Conservation (phyloP, 2,797 vertebrate species). For the Champsocephalus gunnari region DNA sequence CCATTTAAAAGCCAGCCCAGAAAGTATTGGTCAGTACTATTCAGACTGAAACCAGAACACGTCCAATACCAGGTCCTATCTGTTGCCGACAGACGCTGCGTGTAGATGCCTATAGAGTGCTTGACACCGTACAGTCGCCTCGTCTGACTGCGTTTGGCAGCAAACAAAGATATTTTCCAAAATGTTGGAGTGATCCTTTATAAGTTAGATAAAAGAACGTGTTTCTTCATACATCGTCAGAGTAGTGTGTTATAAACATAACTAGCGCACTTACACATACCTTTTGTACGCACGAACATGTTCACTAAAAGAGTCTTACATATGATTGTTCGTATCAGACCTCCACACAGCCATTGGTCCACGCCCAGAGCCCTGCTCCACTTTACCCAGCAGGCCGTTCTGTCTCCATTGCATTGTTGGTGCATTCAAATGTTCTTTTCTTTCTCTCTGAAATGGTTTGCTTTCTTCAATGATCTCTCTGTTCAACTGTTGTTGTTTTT, state of each 20-base stretch:
- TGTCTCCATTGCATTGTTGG: conserved; percentile 76
- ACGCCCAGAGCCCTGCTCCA: conserved; percentile 65
- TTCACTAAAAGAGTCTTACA: not conserved
- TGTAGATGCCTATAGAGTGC: too few relatives aligned
- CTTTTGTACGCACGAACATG: not conserved
- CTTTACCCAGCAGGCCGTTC: conserved; percentile 70
- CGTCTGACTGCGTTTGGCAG: not conserved
- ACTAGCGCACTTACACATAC: not conserved
- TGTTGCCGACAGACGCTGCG: too few relatives aligned
- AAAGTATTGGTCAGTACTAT: too few relatives aligned
- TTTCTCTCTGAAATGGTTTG: conserved; percentile 77
- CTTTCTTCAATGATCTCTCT: conserved; percentile 81
- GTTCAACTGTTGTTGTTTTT: conserved; percentile 79
- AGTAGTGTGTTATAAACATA: not conserved
- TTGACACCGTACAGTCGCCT: not conserved
- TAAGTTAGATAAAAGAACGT: not conserved
- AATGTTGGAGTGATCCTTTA: conserved; percentile 24
- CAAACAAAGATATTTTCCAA: not conserved
- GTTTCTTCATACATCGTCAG: not conserved
- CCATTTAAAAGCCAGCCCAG: too few relatives aligned
- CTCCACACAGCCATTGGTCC: not conserved
- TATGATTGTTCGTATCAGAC: not conserved
- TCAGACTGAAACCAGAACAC: too few relatives aligned
- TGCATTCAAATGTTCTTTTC: conserved; percentile 76
- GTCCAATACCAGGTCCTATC: too few relatives aligned